Conservation (phyloP, 1,140 invertebrate genomes). For the Artemia franciscana region DNA sequence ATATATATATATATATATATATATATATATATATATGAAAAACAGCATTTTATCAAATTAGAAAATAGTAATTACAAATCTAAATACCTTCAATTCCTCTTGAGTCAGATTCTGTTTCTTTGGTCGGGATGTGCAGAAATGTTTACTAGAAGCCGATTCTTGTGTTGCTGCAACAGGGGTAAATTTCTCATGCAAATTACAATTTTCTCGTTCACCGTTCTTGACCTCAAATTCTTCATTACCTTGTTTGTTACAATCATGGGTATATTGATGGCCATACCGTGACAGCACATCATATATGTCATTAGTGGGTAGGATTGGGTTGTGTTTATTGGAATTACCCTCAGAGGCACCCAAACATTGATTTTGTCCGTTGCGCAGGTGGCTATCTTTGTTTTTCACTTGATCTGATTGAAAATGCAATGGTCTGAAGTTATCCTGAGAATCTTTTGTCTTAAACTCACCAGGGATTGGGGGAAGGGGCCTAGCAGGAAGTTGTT, state of each 20-base stretch:
- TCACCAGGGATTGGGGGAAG: background rate
- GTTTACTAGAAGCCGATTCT: background rate
- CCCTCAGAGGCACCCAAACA: no score
- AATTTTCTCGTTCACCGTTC: background rate
- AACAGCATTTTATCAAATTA: no score
- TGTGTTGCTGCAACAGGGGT: background rate
- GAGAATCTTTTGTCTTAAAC: background rate
- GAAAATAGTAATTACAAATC: no score
- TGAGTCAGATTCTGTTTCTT: no score
- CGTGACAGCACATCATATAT: background rate
- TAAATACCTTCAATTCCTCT: no score
- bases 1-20: no score
- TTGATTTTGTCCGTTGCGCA: no score
- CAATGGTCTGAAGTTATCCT: background rate
- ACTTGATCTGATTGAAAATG: background rate
- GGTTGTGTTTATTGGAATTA: background rate
- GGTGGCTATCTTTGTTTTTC: no score
- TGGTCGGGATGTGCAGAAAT: background rate
- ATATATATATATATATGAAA: no score
- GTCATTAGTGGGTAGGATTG: background rate
- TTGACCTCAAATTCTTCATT: background rate
- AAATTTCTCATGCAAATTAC: background rate
- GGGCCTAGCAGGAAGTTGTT: background rate
- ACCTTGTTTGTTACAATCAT: background rate
- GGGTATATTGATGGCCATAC: background rate